Evolutionary conservation across 2,888 invertebrate genomes (phyloP), one percentile per base, ranked within the genome.

Genomic region (Endotricha flammealis): DNA sequence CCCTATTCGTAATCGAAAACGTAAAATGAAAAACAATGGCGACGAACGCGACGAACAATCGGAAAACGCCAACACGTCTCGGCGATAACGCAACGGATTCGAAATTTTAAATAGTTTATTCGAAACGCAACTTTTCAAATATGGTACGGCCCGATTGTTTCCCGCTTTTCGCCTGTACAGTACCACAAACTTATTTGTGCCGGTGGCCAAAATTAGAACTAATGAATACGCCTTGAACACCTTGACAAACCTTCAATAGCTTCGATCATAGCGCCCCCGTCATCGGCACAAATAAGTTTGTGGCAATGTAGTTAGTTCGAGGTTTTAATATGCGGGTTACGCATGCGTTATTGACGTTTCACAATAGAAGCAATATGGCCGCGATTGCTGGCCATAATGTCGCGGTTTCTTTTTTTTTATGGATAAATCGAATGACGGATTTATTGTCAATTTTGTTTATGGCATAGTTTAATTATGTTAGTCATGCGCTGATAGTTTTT

Each of bases 51-150:
- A 74, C 71, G 71, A 77, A 80, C 82, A 80, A 81, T 81, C 75
- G 76, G 71, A 72, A 77, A 80, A 79, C 72, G 76, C 74, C 74
- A 73, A 72, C 83, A 81, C 82, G 83, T 82, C 69, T 62, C 66
- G 52, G 64, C 85, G 78, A 82, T 83, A 85, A 82, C 80, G 78
- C 76, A 82, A 85, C 85, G 83, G 80, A 82, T 83, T 83, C 85
- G 75, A 85, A 83, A 85, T 85, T 83, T 83, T 81, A 86, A 86
- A 85, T 83, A 86, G 82, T 83, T 80, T 76, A 80, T 80, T 77
- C 78, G 74, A 76, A 79, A 80, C 71, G 55, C 64, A 62, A 34
- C 66, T 71, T 75, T 79, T 79, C 82, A 73, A 79, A 85, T 82
- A 85, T 85, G 85, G 83, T 72, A 73, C 66, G 62, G 53, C 54